Evolutionary conservation across 2,113 vertebrate genomes (phyloP).

Genomic region (Cavia porcellus): DNA sequence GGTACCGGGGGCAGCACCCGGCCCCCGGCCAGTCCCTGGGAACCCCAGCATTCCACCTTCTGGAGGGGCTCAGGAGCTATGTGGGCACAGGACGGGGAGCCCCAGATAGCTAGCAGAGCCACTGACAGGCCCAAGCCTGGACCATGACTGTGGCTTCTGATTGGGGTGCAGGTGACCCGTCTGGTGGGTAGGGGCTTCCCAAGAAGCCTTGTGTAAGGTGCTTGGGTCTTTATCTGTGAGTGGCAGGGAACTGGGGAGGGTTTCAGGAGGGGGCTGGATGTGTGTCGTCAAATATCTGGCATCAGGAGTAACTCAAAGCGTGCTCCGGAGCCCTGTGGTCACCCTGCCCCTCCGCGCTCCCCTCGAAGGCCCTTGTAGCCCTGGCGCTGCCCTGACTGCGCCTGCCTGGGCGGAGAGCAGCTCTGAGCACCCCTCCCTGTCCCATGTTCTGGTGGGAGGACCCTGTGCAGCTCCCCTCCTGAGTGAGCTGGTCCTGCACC

Average conservation of each 20-base stretch:
- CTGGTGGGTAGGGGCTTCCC: background rate
- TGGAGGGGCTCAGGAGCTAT: background rate
- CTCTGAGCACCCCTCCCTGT: fast-evolving
- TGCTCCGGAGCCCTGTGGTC: fast-evolving
- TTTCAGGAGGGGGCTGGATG: background rate
- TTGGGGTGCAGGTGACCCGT: background rate
- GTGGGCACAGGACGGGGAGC: background rate
- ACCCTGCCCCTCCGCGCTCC: fast-evolving
- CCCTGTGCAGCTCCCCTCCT: background rate
- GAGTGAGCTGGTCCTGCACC: fast-evolving
- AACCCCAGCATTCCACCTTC: background rate
- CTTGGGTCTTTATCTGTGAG: background rate
- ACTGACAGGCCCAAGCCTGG: fast-evolving
- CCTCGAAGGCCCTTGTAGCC: background rate
- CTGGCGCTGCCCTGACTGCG: background rate
- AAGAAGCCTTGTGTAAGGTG: background rate
- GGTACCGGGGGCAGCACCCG: slow-evolving; percentile 85
- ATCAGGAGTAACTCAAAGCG: background rate
- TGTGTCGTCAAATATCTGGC: fast-evolving
- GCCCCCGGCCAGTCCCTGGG: fast-evolving
- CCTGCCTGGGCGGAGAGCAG: background rate
- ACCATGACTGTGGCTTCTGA: background rate
- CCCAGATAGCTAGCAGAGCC: background rate
- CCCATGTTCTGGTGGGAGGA: fast-evolving
- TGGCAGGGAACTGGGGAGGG: background rate